phyloP scores from a whole-genome alignment of 2,888 invertebrate species.

The Palloptera scutellata region DNA sequence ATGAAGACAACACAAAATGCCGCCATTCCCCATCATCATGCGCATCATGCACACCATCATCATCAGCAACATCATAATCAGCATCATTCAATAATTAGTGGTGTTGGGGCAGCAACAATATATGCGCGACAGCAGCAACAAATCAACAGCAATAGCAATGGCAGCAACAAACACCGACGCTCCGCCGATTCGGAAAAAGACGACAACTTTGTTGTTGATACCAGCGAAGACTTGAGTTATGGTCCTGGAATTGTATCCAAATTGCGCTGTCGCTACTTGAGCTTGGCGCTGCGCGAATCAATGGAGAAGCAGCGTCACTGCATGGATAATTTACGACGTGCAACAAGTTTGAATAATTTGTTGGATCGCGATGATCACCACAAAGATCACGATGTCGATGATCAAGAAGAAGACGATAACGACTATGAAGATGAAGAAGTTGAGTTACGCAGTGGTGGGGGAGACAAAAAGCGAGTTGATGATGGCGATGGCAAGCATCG shows the following conservation, averaged over 20 bases:
- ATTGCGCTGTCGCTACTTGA: slow-evolving; percentile 85
- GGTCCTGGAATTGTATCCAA: slow-evolving; percentile 92
- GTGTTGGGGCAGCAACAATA: slow-evolving; percentile 21
- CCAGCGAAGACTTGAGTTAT: slow-evolving; percentile 83
- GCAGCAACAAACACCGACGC: slow-evolving; percentile 25
- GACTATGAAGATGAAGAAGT: slow-evolving; percentile 24
- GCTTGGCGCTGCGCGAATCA: slow-evolving; percentile 81
- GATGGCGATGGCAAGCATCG: slow-evolving; percentile 15
- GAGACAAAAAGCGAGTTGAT: slow-evolving; percentile 4
- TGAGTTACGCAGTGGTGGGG: slow-evolving; percentile 2
- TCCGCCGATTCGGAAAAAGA: slow-evolving; percentile 20
- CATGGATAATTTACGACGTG: slow-evolving; percentile 75
- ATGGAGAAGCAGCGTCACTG: slow-evolving; percentile 72
- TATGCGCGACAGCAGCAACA: slow-evolving; percentile 13
- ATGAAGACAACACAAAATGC: slow-evolving; percentile 59
- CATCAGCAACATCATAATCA: slow-evolving; percentile 36
- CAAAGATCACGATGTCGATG: slow-evolving; percentile 53
- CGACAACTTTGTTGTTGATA: slow-evolving; percentile 61
- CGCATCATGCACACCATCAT: slow-evolving; percentile 32
- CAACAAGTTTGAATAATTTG: slow-evolving; percentile 85
- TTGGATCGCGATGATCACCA: slow-evolving; percentile 71
- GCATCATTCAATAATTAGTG: slow-evolving; percentile 30
- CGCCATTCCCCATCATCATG: slow-evolving; percentile 49
- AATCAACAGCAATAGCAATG: neutral
- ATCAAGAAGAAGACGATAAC: slow-evolving; percentile 49